Conservation (phyloP, 2,888 invertebrate species). For the Choristoneura rosaceana region DNA sequence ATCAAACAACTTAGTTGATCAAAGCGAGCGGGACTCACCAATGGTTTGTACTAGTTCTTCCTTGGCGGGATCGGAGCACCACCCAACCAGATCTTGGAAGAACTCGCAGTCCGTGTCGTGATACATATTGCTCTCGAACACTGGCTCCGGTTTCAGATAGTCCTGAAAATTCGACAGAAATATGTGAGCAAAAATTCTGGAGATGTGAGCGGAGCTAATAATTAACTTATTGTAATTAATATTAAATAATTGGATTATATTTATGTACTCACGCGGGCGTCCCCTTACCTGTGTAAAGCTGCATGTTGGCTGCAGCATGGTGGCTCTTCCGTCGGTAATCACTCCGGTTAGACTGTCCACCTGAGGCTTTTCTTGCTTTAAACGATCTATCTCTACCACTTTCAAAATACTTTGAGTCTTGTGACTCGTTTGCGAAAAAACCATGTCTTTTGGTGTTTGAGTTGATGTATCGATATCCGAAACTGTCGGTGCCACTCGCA, state of each 20-base stretch:
- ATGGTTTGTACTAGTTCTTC: conserved; percentile 79
- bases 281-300: conserved; percentile 80
- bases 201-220: conserved; percentile 54
- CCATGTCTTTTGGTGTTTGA: conserved; percentile 82
- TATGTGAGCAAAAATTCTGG: conserved; percentile 57
- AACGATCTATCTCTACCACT: conserved; percentile 83
- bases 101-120: conserved; percentile 87
- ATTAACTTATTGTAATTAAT: conserved; percentile 62
- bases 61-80: conserved; percentile 84
- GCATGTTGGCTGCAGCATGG: conserved; percentile 58
- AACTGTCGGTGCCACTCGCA: conserved; percentile 83
- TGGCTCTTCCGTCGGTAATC: conserved; percentile 69
- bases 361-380: conserved; percentile 78
- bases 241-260: conserved; percentile 54
- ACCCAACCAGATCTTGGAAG: conserved; percentile 89
- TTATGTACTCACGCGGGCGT: conserved; percentile 71
- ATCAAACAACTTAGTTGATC: not conserved
- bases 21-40: conserved; percentile 62
- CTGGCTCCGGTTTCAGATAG: conserved; percentile 77
- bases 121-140: conserved; percentile 76
- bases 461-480: conserved; percentile 75
- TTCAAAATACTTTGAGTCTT: conserved; percentile 81
- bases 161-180: conserved; percentile 69
- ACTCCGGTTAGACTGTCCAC: conserved; percentile 72
- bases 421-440: conserved; percentile 84